A percentile compares a stretch with the other conserved stretches of the same genome.
These are phyloP conservation scores for Crotophaga sulcirostris DNA, from an alignment of 2,113 vertebrate genomes.

Conservation along the genomic window DNA sequence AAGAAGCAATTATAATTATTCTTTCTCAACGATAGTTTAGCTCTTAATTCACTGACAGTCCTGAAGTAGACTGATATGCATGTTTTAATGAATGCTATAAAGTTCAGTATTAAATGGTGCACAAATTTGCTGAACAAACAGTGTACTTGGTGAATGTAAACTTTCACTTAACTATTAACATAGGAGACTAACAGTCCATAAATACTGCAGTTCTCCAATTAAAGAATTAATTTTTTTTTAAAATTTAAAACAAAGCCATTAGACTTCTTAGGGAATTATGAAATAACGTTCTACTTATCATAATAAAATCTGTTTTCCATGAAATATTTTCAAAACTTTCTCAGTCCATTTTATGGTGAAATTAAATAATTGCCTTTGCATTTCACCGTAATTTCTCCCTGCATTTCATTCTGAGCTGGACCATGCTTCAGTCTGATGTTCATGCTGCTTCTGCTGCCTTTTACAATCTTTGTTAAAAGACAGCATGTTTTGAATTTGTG, in stretches of 20 bases:
- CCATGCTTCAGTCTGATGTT: not conserved
- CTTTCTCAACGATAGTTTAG: not conserved
- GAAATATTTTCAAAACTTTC: not conserved
- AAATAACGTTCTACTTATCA: not conserved
- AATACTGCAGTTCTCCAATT: not conserved
- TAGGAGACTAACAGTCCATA: not conserved
- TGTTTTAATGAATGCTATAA: not conserved
- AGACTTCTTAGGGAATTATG: not conserved
- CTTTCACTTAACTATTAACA: not conserved
- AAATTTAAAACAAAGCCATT: not conserved
- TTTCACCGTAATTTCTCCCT: not conserved
- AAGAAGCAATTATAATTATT: not conserved
- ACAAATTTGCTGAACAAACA: not conserved
- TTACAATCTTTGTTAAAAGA: conserved; percentile 41
- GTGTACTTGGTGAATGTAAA: rapidly evolving
- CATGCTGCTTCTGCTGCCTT: not conserved
- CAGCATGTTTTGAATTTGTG: conserved; percentile 62
- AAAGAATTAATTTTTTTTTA: not conserved
- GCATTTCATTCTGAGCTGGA: not conserved
- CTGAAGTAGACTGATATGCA: not conserved
- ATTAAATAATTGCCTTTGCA: not conserved
- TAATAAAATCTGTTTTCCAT: not conserved
- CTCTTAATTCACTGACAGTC: not conserved
- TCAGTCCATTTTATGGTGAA: not conserved
- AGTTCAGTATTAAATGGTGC: not conserved